phyloP scores from a whole-genome alignment of 2,113 vertebrate genomes.

The Boulengeromyrus knoepffleri region DNA sequence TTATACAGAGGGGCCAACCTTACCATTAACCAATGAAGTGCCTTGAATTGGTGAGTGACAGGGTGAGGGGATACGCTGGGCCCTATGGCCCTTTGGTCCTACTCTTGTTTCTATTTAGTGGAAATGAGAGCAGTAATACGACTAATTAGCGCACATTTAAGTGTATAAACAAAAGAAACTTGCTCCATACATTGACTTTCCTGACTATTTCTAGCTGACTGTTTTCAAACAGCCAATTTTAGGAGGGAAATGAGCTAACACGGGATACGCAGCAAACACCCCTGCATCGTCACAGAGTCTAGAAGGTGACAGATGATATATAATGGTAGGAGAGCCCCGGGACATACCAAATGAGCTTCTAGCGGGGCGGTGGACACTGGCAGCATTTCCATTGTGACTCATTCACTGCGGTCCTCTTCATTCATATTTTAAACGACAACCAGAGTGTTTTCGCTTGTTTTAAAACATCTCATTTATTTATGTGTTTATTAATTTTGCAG shows the following conservation, averaged over 20 bases:
- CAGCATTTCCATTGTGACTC: neutral
- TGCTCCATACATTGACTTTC: constrained; percentile 37
- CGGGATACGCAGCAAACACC: neutral
- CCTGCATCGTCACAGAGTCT: neutral
- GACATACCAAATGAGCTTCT: neutral
- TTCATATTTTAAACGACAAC: neutral
- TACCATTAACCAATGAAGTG: neutral
- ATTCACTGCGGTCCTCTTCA: neutral
- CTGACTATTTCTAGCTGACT: constrained; percentile 47
- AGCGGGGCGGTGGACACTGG: neutral
- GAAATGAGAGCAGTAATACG: neutral
- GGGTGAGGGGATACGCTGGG: neutral
- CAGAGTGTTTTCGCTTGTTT: neutral
- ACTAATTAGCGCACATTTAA: neutral
- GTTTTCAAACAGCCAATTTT: constrained; percentile 41
- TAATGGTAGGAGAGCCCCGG: neutral
- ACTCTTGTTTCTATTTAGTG: neutral
- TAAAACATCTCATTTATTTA: neutral
- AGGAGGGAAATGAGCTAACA: constrained; percentile 26
- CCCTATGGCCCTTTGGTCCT: neutral
- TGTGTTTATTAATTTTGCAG: neutral
- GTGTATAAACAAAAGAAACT: too few relatives aligned
- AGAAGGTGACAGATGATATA: neutral
- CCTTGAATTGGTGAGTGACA: neutral
- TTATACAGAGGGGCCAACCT: neutral